Percentiles rank a stretch among this genome's conserved stretches.
These are phyloP conservation scores for Meteorus cinctellus DNA, from an alignment of 2,888 invertebrate genomes.

Conservation along the genomic window DNA sequence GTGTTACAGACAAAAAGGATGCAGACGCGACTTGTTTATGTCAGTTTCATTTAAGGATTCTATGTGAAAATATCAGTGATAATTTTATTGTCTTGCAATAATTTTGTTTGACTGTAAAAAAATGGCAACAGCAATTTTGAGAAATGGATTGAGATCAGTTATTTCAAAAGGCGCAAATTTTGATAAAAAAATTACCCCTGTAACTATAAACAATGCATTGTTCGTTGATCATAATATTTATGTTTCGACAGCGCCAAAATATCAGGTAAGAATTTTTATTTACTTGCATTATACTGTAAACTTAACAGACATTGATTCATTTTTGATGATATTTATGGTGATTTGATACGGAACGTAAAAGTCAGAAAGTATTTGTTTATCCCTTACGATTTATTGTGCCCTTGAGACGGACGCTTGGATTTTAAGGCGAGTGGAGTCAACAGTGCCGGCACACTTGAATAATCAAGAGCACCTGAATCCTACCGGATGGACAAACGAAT, in stretches of 20 bases:
- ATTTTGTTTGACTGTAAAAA: slow-evolving; percentile 4
- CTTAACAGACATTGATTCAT: too few species aligned
- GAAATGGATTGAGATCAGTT: slow-evolving; percentile 53
- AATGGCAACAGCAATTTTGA: slow-evolving; percentile 60
- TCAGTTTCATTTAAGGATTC: slow-evolving; percentile 47
- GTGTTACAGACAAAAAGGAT: slow-evolving; percentile 59
- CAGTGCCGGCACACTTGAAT: not conserved
- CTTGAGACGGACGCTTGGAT: not conserved
- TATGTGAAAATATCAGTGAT: slow-evolving; percentile 11
- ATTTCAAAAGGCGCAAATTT: slow-evolving; percentile 54
- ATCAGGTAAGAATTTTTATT: slow-evolving; percentile 35
- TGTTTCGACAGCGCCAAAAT: not conserved
- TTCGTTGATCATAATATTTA: slow-evolving; percentile 7
- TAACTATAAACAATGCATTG: slow-evolving; percentile 39
- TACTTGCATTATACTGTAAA: not conserved
- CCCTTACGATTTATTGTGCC: not conserved
- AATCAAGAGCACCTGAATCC: not conserved
- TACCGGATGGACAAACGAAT: not conserved
- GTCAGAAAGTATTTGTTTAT: not conserved
- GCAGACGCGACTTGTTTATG: slow-evolving; percentile 46
- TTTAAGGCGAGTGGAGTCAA: not conserved
- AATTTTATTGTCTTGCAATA: not conserved
- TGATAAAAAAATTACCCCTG: slow-evolving; percentile 50
- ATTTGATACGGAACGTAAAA: too few species aligned
- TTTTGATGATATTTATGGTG: too few species aligned